Conservation (phyloP, 2,888 invertebrate species). For the Diarsia mendica region DNA sequence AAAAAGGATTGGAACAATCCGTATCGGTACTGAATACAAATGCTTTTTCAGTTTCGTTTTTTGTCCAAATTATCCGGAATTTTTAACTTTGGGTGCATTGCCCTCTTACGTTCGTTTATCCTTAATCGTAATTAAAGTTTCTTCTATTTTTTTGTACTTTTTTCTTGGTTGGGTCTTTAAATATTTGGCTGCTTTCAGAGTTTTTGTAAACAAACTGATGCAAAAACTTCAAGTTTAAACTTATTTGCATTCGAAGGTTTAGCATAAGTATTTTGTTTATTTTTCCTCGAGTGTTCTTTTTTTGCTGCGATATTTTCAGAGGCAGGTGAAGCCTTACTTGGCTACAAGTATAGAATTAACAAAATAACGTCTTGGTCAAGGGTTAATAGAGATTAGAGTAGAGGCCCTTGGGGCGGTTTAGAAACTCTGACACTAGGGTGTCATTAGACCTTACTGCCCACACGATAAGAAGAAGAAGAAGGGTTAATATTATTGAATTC, state of each 20-base stretch:
- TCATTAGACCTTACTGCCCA: no score
- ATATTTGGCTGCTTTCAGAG: neutral
- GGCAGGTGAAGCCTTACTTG: neutral
- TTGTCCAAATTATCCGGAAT: neutral
- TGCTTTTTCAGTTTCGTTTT: conserved; percentile 15
- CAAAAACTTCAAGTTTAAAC: neutral
- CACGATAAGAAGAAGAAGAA: no score
- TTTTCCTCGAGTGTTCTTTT: neutral
- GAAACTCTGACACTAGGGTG: no score
- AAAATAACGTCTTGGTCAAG: neutral
- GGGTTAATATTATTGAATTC: neutral
- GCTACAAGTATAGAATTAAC: neutral
- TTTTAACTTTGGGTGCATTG: neutral
- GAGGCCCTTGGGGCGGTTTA: no score
- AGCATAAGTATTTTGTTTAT: neutral
- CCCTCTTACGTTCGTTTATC: neutral
- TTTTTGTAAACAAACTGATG: neutral
- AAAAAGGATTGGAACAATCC: conserved; percentile 51
- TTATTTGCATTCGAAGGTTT: neutral
- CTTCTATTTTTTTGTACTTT: neutral
- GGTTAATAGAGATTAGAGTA: no score
- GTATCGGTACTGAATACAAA: conserved; percentile 15
- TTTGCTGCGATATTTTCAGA: neutral
- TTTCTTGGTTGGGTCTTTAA: neutral
- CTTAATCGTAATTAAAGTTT: conserved; percentile 3